Percentiles rank a stretch among this genome's conserved stretches.
These are phyloP conservation scores for Etheostoma perlongum DNA, from an alignment of 2,797 vertebrate genomes.

Conservation along the genomic window DNA sequence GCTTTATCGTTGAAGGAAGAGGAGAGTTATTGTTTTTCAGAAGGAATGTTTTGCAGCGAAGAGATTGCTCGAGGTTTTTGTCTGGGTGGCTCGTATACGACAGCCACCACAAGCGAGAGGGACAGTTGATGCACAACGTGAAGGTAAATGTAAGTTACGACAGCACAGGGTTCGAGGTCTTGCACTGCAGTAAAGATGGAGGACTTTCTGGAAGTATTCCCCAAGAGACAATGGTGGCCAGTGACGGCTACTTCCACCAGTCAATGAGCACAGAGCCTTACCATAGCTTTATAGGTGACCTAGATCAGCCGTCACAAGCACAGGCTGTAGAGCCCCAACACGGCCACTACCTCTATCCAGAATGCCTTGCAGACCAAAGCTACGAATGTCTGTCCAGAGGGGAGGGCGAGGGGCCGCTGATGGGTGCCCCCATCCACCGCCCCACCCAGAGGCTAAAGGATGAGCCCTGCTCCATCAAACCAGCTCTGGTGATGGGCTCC, in stretches of 20 bases:
- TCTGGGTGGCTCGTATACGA: constrained; percentile 82
- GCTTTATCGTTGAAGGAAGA: constrained; percentile 88
- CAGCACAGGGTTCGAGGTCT: constrained; percentile 75
- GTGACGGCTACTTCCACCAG: constrained; percentile 85
- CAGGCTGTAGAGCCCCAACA: constrained; percentile 84
- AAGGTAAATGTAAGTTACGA: constrained; percentile 86
- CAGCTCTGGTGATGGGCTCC: constrained; percentile 75
- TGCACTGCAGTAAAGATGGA: constrained; percentile 83
- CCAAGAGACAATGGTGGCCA: constrained; percentile 83
- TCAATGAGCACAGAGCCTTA: constrained; percentile 84
- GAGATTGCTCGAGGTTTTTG: constrained; percentile 86
- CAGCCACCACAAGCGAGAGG: constrained; percentile 83
- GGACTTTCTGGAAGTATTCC: constrained; percentile 76
- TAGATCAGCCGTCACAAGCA: constrained; percentile 82
- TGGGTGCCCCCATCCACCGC: constrained; percentile 77
- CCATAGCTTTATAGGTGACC: constrained; percentile 86
- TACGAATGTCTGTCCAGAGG: constrained; percentile 87
- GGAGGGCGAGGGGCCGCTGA: constrained; percentile 78
- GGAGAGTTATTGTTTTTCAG: constrained; percentile 86
- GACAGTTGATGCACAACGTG: constrained; percentile 83
- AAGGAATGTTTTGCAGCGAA: constrained; percentile 86
- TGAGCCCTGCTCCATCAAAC: constrained; percentile 80
- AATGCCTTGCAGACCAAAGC: constrained; percentile 89
- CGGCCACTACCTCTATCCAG: constrained; percentile 87
- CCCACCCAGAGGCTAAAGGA: constrained; percentile 84